These are phyloP conservation scores for Smutsia temminckii DNA, from an alignment of 2,797 vertebrate species.

Conservation along the genomic window DNA sequence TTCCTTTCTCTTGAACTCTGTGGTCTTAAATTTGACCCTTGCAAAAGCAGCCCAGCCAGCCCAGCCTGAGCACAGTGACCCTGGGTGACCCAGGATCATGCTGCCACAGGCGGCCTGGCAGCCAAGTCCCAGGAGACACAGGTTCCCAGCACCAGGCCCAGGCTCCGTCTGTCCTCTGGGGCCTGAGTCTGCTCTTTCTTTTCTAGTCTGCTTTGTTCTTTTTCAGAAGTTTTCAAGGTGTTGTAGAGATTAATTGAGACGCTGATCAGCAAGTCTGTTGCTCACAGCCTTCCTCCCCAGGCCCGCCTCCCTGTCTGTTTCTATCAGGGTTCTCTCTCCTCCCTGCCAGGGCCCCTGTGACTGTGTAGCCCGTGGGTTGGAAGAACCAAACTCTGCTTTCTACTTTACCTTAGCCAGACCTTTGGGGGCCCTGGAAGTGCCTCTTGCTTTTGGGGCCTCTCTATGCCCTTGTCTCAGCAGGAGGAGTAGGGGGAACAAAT, in stretches of 20 bases:
- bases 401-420: not conserved
- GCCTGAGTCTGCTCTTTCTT: not conserved
- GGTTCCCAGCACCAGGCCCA: not conserved
- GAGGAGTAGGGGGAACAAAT: not conserved
- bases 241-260: not conserved
- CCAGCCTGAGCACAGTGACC: not conserved
- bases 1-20: not conserved
- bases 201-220: slow-evolving; percentile 49
- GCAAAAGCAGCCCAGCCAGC: not conserved
- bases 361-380: rapidly evolving
- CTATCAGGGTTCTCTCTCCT: not conserved
- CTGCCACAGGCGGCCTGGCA: not conserved
- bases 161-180: not conserved
- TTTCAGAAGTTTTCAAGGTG: not conserved
- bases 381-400: not conserved
- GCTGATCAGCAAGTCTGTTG: not conserved
- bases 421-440: not conserved
- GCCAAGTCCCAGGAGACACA: not conserved
- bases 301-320: not conserved
- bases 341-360: rapidly evolving
- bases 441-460: not conserved
- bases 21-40: not conserved
- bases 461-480: not conserved
- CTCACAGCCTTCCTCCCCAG: not conserved
- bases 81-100: not conserved